phyloP scores from a whole-genome alignment of 2,797 vertebrate species.

The Melanotaenia pygmaea region DNA sequence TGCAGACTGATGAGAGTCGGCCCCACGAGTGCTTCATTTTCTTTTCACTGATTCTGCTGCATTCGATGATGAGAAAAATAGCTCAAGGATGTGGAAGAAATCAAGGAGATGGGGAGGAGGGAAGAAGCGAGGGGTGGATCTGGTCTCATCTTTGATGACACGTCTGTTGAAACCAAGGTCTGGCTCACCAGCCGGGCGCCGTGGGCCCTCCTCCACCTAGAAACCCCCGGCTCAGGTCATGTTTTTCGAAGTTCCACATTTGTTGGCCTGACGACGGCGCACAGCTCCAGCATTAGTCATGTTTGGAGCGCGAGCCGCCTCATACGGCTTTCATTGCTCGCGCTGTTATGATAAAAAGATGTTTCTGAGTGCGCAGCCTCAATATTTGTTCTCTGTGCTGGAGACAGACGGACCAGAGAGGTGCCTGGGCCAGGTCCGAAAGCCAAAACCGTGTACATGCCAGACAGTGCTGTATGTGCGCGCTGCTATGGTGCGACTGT shows the following conservation, averaged over 20 bases:
- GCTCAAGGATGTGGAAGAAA: constrained; percentile 56
- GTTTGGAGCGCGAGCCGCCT: constrained; percentile 65
- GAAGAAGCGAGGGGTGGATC: neutral
- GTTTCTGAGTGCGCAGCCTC: constrained; percentile 63
- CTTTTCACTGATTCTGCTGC: constrained; percentile 24
- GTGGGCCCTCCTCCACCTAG: constrained; percentile 34
- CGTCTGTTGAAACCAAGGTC: constrained; percentile 38
- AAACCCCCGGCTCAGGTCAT: constrained; percentile 48
- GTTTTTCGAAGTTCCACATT: constrained; percentile 57
- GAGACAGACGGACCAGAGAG: constrained; percentile 49
- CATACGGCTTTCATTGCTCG: constrained; percentile 73
- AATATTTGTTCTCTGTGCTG: constrained; percentile 44
- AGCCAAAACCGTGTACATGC: constrained; percentile 41
- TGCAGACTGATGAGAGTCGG: constrained; percentile 7
- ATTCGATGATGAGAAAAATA: constrained; percentile 49
- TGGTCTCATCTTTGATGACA: constrained; percentile 64
- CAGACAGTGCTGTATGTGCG: constrained; percentile 32
- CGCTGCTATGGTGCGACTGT: constrained; percentile 21
- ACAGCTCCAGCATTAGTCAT: constrained; percentile 74
- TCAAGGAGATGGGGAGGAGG: neutral
- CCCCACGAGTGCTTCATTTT: constrained; percentile 29
- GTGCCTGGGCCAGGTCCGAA: constrained; percentile 49
- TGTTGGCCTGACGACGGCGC: constrained; percentile 61
- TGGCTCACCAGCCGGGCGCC: constrained; percentile 33
- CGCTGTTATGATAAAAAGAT: constrained; percentile 73